A percentile compares a stretch with the other conserved stretches of the same genome.
These are phyloP conservation scores for Sinodicranocentrus sp. DNA, from an alignment of 2,888 invertebrate species.

Conservation along the genomic window DNA sequence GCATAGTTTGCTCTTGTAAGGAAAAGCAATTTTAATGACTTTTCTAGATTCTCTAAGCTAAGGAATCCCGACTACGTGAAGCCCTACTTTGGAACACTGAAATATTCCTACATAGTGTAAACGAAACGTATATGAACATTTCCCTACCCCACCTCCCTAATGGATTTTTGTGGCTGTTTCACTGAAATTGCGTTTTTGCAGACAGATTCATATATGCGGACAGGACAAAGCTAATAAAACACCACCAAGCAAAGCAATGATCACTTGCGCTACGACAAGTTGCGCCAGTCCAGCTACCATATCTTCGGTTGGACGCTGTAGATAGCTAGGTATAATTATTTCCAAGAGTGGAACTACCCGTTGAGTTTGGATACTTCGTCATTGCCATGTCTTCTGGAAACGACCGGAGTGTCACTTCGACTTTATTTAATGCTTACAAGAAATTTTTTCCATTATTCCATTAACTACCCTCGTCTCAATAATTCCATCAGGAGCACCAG, in stretches of 20 bases:
- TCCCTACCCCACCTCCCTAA: slow-evolving; percentile 54
- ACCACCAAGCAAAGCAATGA: slow-evolving; percentile 25
- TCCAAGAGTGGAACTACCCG: too few relatives aligned
- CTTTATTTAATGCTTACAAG: slow-evolving; percentile 1
- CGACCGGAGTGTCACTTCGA: not conserved
- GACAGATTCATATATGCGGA: not conserved
- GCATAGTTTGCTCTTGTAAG: not conserved
- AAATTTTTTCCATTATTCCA: too few relatives aligned
- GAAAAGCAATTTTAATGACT: not conserved
- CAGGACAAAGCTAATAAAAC: slow-evolving; percentile 56
- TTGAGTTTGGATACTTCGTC: not conserved
- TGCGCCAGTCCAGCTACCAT: slow-evolving; percentile 31
- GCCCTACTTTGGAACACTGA: not conserved
- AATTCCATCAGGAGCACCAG: too few relatives aligned
- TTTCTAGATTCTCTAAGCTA: slow-evolving; percentile 11
- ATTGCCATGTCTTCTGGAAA: slow-evolving; percentile 17
- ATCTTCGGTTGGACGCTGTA: not conserved
- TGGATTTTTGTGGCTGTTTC: slow-evolving; percentile 52
- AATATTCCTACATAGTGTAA: slow-evolving; percentile 33
- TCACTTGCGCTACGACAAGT: slow-evolving; percentile 39
- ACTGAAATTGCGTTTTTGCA: not conserved
- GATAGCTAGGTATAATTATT: too few relatives aligned
- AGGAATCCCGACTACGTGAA: slow-evolving; percentile 26
- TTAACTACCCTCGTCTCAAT: too few relatives aligned
- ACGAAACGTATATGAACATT: slow-evolving; percentile 34